Base-by-base conservation (phyloP, 2,113 vertebrate genomes). In the Megaceryle torquata region DNA sequence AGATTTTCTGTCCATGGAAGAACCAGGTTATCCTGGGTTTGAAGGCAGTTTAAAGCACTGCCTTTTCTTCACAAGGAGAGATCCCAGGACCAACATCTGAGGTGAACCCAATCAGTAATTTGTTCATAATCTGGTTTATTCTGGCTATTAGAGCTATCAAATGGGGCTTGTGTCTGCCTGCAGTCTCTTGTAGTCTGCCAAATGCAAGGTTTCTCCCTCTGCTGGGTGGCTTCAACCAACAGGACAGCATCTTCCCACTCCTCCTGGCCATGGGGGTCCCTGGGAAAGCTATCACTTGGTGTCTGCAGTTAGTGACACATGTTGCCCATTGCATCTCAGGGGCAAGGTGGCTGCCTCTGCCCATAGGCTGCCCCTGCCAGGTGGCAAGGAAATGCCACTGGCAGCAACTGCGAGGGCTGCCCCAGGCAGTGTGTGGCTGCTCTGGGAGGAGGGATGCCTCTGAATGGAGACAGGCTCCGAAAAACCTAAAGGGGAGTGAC, bases 241-340 rank as follows among this genome's bases (percentile, higher is more conserved):
- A 39, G 24, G 29, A 13, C 57, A 78, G 39, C 28, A 41, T 8
- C 53, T 90, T 81, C 14, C 8, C 31, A 35, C 7, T 15, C 13
- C 8, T 72, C 12, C 26, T 81, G 60, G 53, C 33, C 37, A 67
- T 1, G 4, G 29, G 16, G 14, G 9, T 51, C 57, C 9, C n/a
- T 0, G 3, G 12, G 12, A 60, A 80, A 76, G 13, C n/a, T 0
- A 0, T 68, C 37, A 15, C 13, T n/a, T 56, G 11, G 1, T 81
- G 20, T 80, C 79, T 82, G 29, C 4, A 4, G 51, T 37, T 3
- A 1, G 54, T 88, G 71, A 83, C 2, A 24, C 46, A 41, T 86
- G 77, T 68, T 1, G 2, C 20, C 2, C 2, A 10, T 68, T 75
- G 57, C 54, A 63, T 82, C 56, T 82, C 57, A 76, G 63, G 51